A percentile compares a stretch with the other conserved stretches of the same genome.
phyloP scores from a whole-genome alignment of 2,113 vertebrate genomes.

The Verasper variegatus region DNA sequence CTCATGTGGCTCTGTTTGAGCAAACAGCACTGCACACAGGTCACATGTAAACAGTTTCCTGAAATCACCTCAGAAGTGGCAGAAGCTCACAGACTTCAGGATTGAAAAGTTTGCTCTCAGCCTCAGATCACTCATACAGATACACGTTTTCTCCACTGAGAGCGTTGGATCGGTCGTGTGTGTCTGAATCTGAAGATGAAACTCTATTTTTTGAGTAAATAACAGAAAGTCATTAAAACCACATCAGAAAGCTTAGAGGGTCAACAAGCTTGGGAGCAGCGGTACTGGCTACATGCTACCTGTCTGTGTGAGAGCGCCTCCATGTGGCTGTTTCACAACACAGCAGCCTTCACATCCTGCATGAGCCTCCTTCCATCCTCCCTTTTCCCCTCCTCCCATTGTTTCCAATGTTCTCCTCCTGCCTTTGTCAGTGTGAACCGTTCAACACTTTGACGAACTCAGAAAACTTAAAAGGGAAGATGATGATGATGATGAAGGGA shows the following conservation, averaged over 20 bases:
- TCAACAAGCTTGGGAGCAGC: background rate
- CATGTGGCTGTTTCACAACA: conserved; percentile 50
- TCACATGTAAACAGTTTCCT: too few species aligned
- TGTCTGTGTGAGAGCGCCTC: conserved; percentile 37
- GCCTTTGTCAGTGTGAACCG: conserved; percentile 63
- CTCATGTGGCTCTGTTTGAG: too few species aligned
- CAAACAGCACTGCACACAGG: too few species aligned
- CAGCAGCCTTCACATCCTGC: conserved; percentile 64
- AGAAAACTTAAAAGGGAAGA: conserved; percentile 24
- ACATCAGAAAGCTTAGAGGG: background rate
- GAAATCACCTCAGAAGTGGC: too few species aligned
- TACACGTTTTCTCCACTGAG: background rate
- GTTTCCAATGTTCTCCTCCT: conserved; percentile 39
- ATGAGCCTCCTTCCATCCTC: conserved; percentile 57
- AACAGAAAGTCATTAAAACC: background rate
- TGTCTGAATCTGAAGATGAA: too few species aligned
- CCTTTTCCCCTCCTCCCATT: background rate
- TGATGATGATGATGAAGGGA: conserved; percentile 17
- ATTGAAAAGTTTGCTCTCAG: background rate
- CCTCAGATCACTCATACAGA: background rate
- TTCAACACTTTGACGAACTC: conserved; percentile 64
- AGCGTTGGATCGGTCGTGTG: too few species aligned
- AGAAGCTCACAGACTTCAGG: too few species aligned
- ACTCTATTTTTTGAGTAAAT: too few species aligned
- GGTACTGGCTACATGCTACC: background rate